Evolutionary conservation across 2,113 vertebrate genomes (phyloP), one percentile per base, ranked within the genome.

Genomic region (Anser brachyrhynchus): DNA sequence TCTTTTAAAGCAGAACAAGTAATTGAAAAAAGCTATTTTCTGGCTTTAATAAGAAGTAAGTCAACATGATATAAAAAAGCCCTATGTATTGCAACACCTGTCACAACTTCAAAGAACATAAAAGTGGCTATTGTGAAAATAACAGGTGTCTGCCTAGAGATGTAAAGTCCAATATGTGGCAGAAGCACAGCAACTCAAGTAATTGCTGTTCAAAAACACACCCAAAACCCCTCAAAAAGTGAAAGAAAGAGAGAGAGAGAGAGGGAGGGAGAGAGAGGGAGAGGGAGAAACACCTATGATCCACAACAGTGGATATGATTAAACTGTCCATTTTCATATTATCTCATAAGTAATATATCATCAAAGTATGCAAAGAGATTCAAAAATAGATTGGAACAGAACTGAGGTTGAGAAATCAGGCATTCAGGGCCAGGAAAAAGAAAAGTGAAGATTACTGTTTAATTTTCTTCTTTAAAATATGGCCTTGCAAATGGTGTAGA

Each of bases 21-120:
- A 97, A 97, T 97, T 96, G 96, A 88, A 96, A 97, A 95, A 97
- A 95, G 95, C 78, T 93, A 96, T 95, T 96, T 92, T 96, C 95
- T 95, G 93, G 87, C 94, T 97, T 90, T 90, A 97, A 95, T 97
- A 95, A 96, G 93, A 94, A 86, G 84, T 94, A 95, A 96, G 92
- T 82, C 93, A 95, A 96, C 75, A 58, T 87, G 82, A 90, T 96
- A 94, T 91, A 93, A 97, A 96, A 96, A 85, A 2, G 1, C 59
- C 77, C 67, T 90, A 62, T 88, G 90, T 94, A 96, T 96, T 95
- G 95, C 88, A 95, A 96, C 94, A 95, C 93, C 96, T 97, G 94
- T 94, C 93, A 95, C 90, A 88, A 96, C 96, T 94, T 96, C 94
- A 96, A 96, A 96, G 95, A 94, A 96, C 3, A 3, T 93, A 89